Evolutionary conservation across 2,797 vertebrate genomes (phyloP), one percentile per base, ranked within the genome.

Genomic region (Hippocampus kuda): DNA sequence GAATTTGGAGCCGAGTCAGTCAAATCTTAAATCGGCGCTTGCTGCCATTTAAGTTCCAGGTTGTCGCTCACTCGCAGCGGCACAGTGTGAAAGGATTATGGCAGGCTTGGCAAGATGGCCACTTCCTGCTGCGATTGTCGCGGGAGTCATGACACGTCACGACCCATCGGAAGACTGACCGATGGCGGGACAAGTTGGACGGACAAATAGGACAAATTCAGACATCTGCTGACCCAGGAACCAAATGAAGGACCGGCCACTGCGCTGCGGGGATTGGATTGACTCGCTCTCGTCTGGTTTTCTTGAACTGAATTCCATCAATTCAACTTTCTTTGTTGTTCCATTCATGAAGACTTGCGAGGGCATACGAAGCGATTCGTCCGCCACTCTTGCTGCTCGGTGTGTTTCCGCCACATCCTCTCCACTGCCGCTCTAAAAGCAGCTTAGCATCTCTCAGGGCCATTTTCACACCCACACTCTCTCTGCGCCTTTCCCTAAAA

Each of bases 401-500:
- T 75, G 62, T 83, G 77, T 24, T 24, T 49, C 72, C 71, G 22
- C 73, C 34, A 62, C 79, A 72, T 77, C 77, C 76, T 82, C 78
- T 71, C 79, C 57, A 72, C 78, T 67, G 76, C 76, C 49, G 79
- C 79, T 69, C 68, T 72, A 70, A 82, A 84, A 85, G 80, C 46
- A 5, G 75, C 77, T 87, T 84, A 85, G 85, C 79, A 72, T 85
- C 83, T 85, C 84, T 77, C 9, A 54, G 81, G 84, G 80, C 77
- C 83, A 70, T 86, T 84, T 87, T 84, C 86, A 83, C 84, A 74
- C 85, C 85, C 75, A 82, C 85, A 71, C 77, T 81, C 4, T 67
- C 77, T 81, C 4, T 67, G 71, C 76, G 81, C 80, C 70, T 73
- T 75, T 53, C 82, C 83, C 85, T 79, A 71, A 79, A 46, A 84